Evolutionary conservation across 2,797 vertebrate species (phyloP), one percentile per base, ranked within the genome.

Genomic region (Zenarchopterus dispar): DNA sequence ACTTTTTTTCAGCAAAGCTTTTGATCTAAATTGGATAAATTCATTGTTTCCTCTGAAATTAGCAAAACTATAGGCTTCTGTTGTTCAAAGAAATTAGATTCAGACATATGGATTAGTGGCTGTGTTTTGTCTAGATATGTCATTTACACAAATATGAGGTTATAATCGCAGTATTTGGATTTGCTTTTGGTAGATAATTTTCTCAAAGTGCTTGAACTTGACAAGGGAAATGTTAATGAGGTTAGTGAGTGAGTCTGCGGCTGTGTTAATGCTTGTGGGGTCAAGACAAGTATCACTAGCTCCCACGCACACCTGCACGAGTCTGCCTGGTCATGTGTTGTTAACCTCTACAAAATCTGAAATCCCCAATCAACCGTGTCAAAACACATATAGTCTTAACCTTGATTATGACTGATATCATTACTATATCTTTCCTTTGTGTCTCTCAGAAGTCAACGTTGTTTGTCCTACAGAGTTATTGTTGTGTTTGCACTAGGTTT

Each of bases 181-280:
- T 68, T 75, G 49, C 68, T 87, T 88, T 67, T 67, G 76, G 79
- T 85, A 84, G 77, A 87, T 78, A 41, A 74, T 90, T 84, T 80
- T 83, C 73, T 86, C 69, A 72, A 76, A 84, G 81, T 84, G 84
- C 75, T 84, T 88, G 67, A 88, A 85, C 82, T 77, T 84, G 84
- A 88, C 88, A 82, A 88, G 76, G 87, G 75, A 89, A 74, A 91
- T 88, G 83, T 79, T 91, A 89, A 92, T 89, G 80, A 90, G 82
- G 82, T 90, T 82, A 85, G 80, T 69, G 75, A 83, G 78, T 75
- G 53, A 80, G 81, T 79, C 76, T 77, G 73, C 63, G 64, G 71
- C 74, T 70, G 68, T 73, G 75, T 56, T 72, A 73, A 75, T 56
- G 75, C 67, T 84, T 80, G 68, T 57, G 19, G 80, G 84, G 76